Base-by-base conservation (phyloP, 2,888 invertebrate genomes). In the Eupithecia subumbrata region DNA sequence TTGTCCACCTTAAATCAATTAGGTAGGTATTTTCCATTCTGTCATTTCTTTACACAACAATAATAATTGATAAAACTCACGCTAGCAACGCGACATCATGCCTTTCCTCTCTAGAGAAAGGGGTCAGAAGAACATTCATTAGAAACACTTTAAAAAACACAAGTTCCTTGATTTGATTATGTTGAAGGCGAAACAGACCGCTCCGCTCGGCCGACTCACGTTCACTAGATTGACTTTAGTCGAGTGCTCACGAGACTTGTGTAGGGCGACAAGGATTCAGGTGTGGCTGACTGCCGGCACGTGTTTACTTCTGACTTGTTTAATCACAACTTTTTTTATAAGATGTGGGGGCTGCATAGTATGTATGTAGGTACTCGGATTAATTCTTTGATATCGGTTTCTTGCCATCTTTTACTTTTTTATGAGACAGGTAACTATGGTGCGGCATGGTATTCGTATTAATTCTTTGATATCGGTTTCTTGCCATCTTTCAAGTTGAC, bases 111-210 rank as follows among this genome's bases (percentile, higher is more conserved):
- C 84, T 86, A 80, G 84, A 77, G 79, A 82, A 86, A 22, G 89
- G 88, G 64, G 83, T 86, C 52, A 88, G 78, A 67, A 88, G 81
- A 74, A 87, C 84, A 83, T 88, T 88, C 89, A 88, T 88, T 71
- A 80, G 74, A 72, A 72, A 1, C 68, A 48, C 63, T 11, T 67
- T 34, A 34, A 76, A n/a, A 25, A 43, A n/a, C 68, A 22, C 68
- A 68, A 43, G 16, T 68, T n/a, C 37, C 60, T 60, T 14, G 22
- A 60, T 25, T 60, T 14, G 22, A 60, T 25, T 60, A 25, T 22
- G 22, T 60, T 18, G 18, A 18, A 67, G 16, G 66, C 40, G 40
- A 40, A 37, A 16, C 9, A 18, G n/a, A 37, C 66, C 66, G 66
- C 7, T 40, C 66, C 1, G n/a, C 40, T 34, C 22, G n/a, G 37